A percentile compares a stretch with the other conserved stretches of the same genome.
phyloP scores from a whole-genome alignment of 30 jellyfish, hydroid and myxozoan genomes.

The Hydractinia echinata region DNA sequence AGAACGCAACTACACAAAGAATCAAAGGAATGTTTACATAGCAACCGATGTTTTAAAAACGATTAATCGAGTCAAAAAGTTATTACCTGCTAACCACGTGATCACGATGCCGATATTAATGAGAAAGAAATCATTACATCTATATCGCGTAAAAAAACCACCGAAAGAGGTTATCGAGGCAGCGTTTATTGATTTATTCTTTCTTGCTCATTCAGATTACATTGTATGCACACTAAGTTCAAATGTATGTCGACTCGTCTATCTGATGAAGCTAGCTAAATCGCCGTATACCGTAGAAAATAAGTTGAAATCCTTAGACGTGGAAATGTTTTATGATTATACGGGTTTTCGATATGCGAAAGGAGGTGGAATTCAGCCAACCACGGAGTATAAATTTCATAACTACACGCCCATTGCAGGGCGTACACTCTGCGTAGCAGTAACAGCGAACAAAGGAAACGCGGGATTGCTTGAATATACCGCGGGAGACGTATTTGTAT shows the following conservation, averaged over 20 bases:
- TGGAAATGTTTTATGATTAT: background rate
- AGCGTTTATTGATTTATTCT: background rate
- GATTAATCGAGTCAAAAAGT: background rate
- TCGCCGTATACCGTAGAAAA: background rate
- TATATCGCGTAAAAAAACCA: no score
- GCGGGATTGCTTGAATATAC: background rate
- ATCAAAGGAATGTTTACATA: background rate
- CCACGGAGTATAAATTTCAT: no score
- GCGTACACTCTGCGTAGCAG: no score
- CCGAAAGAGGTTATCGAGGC: background rate
- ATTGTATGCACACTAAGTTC: background rate
- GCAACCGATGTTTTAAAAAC: conserved; percentile 14
- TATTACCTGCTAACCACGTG: background rate
- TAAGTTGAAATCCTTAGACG: background rate
- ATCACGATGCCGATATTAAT: background rate
- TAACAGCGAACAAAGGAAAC: no score
- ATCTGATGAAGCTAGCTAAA: background rate
- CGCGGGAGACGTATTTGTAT: background rate
- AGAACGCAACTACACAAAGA: background rate
- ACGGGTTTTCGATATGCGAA: no score
- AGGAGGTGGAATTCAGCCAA: no score
- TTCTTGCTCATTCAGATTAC: background rate
- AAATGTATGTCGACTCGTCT: background rate
- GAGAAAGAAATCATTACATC: no score
- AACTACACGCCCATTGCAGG: no score